Base-by-base conservation (phyloP, 2,888 invertebrate genomes). In the Hipparchia sbordonii region DNA sequence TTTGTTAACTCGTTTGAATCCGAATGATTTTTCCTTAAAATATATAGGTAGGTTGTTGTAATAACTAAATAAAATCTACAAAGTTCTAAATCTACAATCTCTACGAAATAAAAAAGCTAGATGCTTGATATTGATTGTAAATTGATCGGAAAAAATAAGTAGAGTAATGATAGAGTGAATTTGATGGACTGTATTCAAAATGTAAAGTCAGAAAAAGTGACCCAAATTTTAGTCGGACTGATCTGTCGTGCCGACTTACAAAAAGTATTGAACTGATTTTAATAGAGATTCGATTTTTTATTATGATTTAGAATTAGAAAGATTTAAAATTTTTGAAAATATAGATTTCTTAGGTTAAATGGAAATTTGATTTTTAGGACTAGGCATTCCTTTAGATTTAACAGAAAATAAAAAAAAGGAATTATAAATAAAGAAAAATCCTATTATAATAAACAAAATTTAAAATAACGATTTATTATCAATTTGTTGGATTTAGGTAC, bases 151-250 rank as follows among this genome's bases (percentile, higher is more conserved):
- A 52, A 62, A 65, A 65, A 65, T 39, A 39, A 39, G 10, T 39
- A 39, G 39, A 33, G 52, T 52, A 65, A 12, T 52, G 12, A 65
- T 63, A 48, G 63, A 52, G 65, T 33, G 23, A 7, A 52, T 23
- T 52, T 46, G 63, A 52, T 65, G 52, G 51, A 52, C 65, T 65
- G 65, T 33, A 65, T 56, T 67, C 67, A 67, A 10, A 57, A 67
- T 57, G 56, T 67, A 57, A 46, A 67, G 57, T 67, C 67, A 67
- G 67, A 67, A 67, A 67, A 67, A 67, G 67, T 67, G 67, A 67
- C 67, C 67, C 57, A 67, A 67, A 67, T 67, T 9, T 67, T 56
- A 13, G 57, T 13, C 46, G 13, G 45, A n/a, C 57, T 13, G 13
- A n/a, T 54, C 23, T 23, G 57, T 45, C 46, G 46, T 9, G 57